Conservation (phyloP, 1,140 invertebrate genomes). For the Papilio helenus region DNA sequence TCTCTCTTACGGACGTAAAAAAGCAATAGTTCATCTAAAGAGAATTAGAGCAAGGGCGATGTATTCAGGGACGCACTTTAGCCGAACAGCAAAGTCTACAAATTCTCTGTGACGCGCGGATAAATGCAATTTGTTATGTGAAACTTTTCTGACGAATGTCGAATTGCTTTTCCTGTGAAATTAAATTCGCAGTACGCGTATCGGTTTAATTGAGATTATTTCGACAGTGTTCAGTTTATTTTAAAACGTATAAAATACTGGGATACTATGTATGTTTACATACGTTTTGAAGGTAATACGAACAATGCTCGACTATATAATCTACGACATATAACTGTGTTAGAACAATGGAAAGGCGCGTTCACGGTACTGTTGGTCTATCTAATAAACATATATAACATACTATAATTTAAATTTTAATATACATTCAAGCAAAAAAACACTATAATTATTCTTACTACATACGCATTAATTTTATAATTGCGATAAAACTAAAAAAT, state of each 20-base stretch:
- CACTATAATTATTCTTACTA: neutral
- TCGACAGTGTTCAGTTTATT: neutral
- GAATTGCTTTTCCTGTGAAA: neutral
- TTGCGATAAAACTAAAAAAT: too few species aligned
- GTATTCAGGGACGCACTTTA: neutral
- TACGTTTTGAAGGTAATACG: neutral
- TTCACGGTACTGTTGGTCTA: slow-evolving; percentile 38
- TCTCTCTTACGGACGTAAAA: neutral
- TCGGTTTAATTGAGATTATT: neutral
- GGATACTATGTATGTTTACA: neutral
- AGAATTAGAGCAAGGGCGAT: neutral
- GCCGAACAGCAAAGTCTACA: neutral
- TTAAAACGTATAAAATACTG: neutral
- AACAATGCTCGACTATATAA: slow-evolving; percentile 4
- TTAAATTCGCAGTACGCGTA: neutral
- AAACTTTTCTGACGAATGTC: neutral
- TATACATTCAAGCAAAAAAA: neutral
- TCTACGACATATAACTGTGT: slow-evolving; percentile 3
- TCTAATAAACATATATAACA: neutral
- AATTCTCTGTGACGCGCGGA: neutral
- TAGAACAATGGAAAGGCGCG: slow-evolving; percentile 72
- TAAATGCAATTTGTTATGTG: neutral
- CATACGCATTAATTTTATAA: neutral
- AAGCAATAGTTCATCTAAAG: neutral
- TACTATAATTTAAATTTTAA: neutral